Percentiles rank a stretch among this genome's conserved stretches.
Conservation (phyloP, 2,888 invertebrate genomes). For the Pterobdella sp. region DNA sequence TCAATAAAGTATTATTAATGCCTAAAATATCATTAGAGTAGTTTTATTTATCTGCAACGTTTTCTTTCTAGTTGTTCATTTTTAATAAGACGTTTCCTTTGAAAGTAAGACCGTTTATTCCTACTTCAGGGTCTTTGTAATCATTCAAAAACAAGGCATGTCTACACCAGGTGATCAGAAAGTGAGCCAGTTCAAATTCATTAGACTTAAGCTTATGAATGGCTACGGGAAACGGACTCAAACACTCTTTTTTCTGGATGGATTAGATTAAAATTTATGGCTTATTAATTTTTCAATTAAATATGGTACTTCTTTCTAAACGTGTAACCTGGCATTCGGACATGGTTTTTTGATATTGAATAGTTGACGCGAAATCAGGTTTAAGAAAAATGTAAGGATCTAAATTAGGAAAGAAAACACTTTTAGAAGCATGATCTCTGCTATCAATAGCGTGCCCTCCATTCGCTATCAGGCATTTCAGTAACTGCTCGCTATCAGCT, state of each 20-base stretch:
- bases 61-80: no score
- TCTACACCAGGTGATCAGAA: conserved; percentile 5
- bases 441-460: not conserved
- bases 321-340: not conserved
- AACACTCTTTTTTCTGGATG: not conserved
- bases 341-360: not conserved
- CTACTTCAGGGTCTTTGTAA: not conserved
- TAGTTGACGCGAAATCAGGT: no score
- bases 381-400: not conserved
- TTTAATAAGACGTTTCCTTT: not conserved
- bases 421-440: not conserved
- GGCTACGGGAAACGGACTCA: not conserved
- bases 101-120: not conserved
- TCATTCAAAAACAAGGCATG: not conserved
- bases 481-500: not conserved
- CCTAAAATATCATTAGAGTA: no score
- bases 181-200: not conserved
- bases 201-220: not conserved
- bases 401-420: not conserved
- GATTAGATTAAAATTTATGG: no score
- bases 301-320: no score
- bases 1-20: no score
- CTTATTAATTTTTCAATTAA: no score
- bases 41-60: no score
- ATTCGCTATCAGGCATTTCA: not conserved